Evolutionary conservation across 2,113 vertebrate species (phyloP), one percentile per base, ranked within the genome.

Genomic region (Cebus imitator): DNA sequence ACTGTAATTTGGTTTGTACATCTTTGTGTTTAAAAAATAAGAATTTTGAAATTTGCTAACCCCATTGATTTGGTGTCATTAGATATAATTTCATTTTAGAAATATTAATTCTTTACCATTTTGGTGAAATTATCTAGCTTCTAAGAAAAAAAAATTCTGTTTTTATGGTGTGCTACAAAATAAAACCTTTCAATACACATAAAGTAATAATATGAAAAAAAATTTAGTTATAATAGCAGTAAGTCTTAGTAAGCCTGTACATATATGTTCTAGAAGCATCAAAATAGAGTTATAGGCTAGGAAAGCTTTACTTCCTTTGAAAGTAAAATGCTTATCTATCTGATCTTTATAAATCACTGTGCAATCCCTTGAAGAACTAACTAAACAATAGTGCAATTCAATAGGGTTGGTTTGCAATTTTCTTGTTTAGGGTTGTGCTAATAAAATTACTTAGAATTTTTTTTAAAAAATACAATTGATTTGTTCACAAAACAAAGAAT

Each of bases 1-100:
- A 88, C 70, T 61, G 70, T 76, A 17, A n/a, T 88, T 92, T 95
- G 73, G 64, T 91, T 97, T 91, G 86, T 35, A 93, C 78, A 96
- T 92, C 72, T 90, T 68, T 64, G 7, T 97, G 45, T 95, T 92
- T 95, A 93, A 97, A 98, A 96, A 90, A 97, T 93, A 90, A 21
- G 80, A 78, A 80, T 87, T 96, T 96, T 95, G 90, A 97, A 98
- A 52, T 91, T 55, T 97, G 66, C 90, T 87, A 81, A 68, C 37
- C 3, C 72, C 72, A 57, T 70, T 87, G 52, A 52, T 81, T 91
- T 91, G 17, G 70, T 95, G 70, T 84, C 80, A 91, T 83, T 95
- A 94, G n/a, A 90, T 50, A 86, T 87, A 70, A 95, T 97, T 96
- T 96, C 14, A 97, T 90, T 64, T 88, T 50, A 0, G 21, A 17